Conservation (phyloP, 2,888 invertebrate genomes). For the Lutraria lutraria region DNA sequence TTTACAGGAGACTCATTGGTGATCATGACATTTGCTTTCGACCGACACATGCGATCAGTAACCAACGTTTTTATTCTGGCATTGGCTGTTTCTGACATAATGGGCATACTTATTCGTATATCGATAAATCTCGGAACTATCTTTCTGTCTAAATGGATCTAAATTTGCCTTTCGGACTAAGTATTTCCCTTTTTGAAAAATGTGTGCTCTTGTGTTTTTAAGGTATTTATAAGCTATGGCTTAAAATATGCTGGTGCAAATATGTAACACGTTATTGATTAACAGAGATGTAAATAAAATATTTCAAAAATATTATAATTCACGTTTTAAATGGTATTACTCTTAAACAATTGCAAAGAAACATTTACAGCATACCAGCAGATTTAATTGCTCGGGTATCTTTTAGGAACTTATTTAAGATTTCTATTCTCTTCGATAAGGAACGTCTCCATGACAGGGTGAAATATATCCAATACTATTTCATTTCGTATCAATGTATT, state of each 20-base stretch:
- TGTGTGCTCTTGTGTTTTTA: conserved; percentile 74
- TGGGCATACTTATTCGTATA: conserved; percentile 73
- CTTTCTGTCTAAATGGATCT: conserved; percentile 72
- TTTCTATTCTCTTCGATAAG: too few species aligned
- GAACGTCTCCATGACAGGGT: too few species aligned
- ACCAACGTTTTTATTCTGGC: conserved; percentile 79
- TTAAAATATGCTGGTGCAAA: conserved; percentile 78
- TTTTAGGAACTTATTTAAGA: too few species aligned
- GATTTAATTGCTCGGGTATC: too few species aligned
- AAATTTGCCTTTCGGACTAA: conserved; percentile 76
- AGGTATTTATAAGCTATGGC: conserved; percentile 77
- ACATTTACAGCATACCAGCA: too few species aligned
- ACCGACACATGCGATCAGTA: conserved; percentile 76
- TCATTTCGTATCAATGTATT: too few species aligned
- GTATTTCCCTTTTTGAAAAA: conserved; percentile 77
- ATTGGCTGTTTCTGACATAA: conserved; percentile 76
- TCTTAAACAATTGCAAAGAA: too few species aligned
- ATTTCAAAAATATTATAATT: conserved; percentile 37
- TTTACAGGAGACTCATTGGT: conserved; percentile 77
- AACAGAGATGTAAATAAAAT: conserved; percentile 71
- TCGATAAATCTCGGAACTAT: conserved; percentile 74
- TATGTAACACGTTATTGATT: conserved; percentile 76
- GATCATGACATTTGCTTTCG: conserved; percentile 73
- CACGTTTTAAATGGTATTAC: too few species aligned
- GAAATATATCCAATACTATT: too few species aligned